Conservation (phyloP, 2,888 invertebrate genomes). For the Leptopilina drosophilae region DNA sequence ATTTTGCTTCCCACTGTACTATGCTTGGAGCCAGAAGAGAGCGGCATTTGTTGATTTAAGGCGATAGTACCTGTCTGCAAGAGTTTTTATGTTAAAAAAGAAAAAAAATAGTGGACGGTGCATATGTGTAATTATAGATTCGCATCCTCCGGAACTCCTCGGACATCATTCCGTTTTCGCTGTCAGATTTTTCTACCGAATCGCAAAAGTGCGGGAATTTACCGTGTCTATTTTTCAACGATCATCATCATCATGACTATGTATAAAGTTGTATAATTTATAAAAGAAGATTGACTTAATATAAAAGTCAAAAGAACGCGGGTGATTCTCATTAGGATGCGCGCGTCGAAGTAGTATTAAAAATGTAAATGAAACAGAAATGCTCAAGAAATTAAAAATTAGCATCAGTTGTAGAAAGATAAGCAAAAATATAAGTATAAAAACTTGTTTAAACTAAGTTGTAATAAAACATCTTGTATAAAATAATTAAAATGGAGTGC, state of each 20-base stretch:
- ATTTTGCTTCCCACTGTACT: conserved; percentile 50
- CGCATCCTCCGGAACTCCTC: conserved; percentile 69
- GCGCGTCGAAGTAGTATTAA: conserved; percentile 8
- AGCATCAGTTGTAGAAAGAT: conserved; percentile 24
- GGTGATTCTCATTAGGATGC: conserved; percentile 30
- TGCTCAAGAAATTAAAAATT: conserved; percentile 18
- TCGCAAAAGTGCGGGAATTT: conserved; percentile 39
- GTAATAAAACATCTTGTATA: conserved; percentile 18
- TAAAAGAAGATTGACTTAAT: conserved; percentile 21
- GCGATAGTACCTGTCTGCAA: conserved; percentile 72
- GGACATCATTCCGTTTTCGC: conserved; percentile 62
- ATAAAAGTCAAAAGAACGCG: conserved; percentile 32
- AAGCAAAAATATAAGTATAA: conserved; percentile 32
- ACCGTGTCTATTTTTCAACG: conserved; percentile 44
- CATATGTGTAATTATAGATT: conserved; percentile 72
- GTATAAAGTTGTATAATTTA: conserved; percentile 41
- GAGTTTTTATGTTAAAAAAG: conserved; percentile 62
- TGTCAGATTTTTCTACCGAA: conserved; percentile 63
- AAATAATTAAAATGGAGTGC: conserved; percentile 16
- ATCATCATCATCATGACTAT: conserved; percentile 52
- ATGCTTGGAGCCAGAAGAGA: conserved; percentile 57
- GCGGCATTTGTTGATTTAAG: conserved; percentile 74
- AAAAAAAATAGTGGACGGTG: conserved; percentile 63
- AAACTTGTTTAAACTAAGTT: conserved; percentile 23
- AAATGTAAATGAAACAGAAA: conserved; percentile 28